A percentile compares a stretch with the other conserved stretches of the same genome.
Conservation (phyloP, 2,888 invertebrate species). For the Xiphydria camelus region DNA sequence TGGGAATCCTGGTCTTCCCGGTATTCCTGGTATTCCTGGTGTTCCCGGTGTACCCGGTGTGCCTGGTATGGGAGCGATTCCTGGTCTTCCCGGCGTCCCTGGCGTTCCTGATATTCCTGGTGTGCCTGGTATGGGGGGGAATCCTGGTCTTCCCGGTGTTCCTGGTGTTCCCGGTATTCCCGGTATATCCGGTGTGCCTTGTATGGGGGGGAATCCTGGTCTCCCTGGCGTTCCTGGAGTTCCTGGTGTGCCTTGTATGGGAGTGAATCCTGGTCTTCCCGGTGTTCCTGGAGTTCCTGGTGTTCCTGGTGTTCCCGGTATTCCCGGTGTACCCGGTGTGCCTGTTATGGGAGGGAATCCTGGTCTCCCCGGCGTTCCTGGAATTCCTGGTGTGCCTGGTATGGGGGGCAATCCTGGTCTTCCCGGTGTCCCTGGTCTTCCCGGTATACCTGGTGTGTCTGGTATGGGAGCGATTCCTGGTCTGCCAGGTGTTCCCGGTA, state of each 20-base stretch:
- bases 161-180: conserved; percentile 44
- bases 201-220: too few relatives aligned
- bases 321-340: conserved; percentile 38
- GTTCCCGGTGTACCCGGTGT: conserved; percentile 18
- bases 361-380: conserved; percentile 27
- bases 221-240: conserved; percentile 32
- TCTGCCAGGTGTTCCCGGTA: conserved; percentile 17
- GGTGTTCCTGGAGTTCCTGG: conserved; percentile 36
- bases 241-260: conserved; percentile 24
- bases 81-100: too few relatives aligned
- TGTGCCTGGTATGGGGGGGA: too few relatives aligned
- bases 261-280: too few relatives aligned
- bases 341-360: conserved; percentile 34
- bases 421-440: conserved; percentile 26
- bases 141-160: conserved; percentile 43
- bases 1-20: conserved; percentile 35
- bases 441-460: conserved; percentile 26
- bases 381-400: conserved; percentile 29
- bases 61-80: too few relatives aligned
- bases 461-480: conserved; percentile 34
- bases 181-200: too few relatives aligned
- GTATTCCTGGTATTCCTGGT: conserved; percentile 28
- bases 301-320: conserved; percentile 40
- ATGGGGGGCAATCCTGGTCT: conserved; percentile 25
- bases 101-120: too few relatives aligned